Base-by-base conservation (phyloP, 2,888 invertebrate species). In the Scaptodrosophila latifasciaeformis region DNA sequence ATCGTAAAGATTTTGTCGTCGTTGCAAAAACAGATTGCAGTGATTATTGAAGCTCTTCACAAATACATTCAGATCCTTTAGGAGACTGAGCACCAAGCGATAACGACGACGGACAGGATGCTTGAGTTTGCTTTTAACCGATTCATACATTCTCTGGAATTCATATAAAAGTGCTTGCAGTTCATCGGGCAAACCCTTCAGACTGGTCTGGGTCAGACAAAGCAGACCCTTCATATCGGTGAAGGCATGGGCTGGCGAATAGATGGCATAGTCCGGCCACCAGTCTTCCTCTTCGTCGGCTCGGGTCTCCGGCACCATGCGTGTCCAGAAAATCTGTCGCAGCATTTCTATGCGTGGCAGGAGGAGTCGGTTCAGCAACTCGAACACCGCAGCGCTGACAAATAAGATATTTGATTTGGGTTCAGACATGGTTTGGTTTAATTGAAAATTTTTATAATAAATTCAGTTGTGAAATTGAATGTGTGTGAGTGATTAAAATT, bases 171-270 rank as follows among this genome's bases (percentile, higher is more conserved):
- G 56, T 5, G 37, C 21, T 19, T 17, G 13, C 1, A 61, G 15
- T 0, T 68, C 50, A 0, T 48, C 31, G 0, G 54, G 17, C 35
- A 63, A 5, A 9, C 51, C 45, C 7, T 39, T 60, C 0, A 68
- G 7, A 0, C 40, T 2, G 4, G 27, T 46, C 13, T 44, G 35
- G 0, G 51, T 42, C 5, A 49, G 42, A 6, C 49, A 24, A 2
- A 59, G 19, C 0, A 65, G 27, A 6, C 56, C 62, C 62, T 67
- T 64, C 45, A 68, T 52, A 44, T 68, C 72, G n/a, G 64, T 56
- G 35, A 67, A 52, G 19, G 65, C 54, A 15, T 55, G 57, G 2
- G 21, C 9, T 0, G 44, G 15, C 2, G 64, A 55, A 12, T 27
- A 42, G 9, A 67, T 1, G 2, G 43, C 21, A 18, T 70, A 67